These are phyloP conservation scores for Lepidochitona cinerea DNA, from an alignment of 2,888 invertebrate genomes.

Conservation along the genomic window DNA sequence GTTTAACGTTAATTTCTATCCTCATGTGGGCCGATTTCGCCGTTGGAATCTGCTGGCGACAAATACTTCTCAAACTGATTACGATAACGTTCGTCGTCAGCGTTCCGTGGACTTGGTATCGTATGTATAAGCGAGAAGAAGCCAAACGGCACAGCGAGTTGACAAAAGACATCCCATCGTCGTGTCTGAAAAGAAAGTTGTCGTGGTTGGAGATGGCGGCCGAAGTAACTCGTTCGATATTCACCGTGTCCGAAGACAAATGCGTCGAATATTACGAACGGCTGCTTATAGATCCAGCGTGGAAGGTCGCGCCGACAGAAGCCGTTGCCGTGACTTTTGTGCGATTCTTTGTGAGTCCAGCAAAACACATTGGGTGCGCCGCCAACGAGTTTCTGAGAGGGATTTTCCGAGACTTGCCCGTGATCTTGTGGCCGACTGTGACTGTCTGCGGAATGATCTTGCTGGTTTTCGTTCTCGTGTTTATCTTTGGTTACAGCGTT, in stretches of 20 bases:
- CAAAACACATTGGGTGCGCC: slow-evolving; percentile 32
- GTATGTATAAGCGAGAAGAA: slow-evolving; percentile 1
- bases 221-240: slow-evolving; percentile 3
- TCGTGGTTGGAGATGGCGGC: not conserved
- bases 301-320: slow-evolving; percentile 40
- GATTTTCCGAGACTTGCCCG: slow-evolving; percentile 29
- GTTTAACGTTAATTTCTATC: too few species aligned
- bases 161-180: not conserved
- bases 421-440: slow-evolving; percentile 26
- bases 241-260: slow-evolving; percentile 28
- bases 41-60: too few species aligned
- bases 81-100: too few species aligned
- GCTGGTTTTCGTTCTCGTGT: slow-evolving; percentile 20
- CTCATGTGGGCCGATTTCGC: too few species aligned
- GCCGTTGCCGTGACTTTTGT: slow-evolving; percentile 38
- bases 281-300: slow-evolving; percentile 35
- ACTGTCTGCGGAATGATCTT: slow-evolving; percentile 12
- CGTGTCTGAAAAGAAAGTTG: not conserved
- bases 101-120: too few species aligned
- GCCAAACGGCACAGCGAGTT: not conserved
- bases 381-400: slow-evolving; percentile 26
- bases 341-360: slow-evolving; percentile 36
- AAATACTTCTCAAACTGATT: too few species aligned
- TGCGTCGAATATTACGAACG: slow-evolving; percentile 37
- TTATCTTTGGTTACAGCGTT: slow-evolving; percentile 29